Evolutionary conservation across 1,140 invertebrate genomes (phyloP), one percentile per base, ranked within the genome.

Genomic region (Lucilia cuprina): DNA sequence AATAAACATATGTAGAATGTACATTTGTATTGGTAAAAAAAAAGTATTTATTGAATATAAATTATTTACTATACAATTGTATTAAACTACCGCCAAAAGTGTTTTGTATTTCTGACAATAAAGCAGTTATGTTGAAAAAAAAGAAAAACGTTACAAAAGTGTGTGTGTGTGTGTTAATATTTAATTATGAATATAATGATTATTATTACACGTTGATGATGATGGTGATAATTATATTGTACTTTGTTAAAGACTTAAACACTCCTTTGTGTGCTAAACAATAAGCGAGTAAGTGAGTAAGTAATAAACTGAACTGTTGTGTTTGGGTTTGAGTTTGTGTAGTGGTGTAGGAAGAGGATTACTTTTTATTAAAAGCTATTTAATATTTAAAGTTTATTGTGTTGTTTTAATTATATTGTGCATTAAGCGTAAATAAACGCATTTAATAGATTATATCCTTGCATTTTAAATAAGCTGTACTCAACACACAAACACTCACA

Each of bases 381-480:
- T 70, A 70, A 70, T 70, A 70, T 70, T 70, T 70, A 70, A 70
- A 70, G 65, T 21, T 19, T 70, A 25, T 70, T 70, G n/a, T 21
- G 21, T 70, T 70, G 65, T 70, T 70, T 70, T 70, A 25, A 70
- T 70, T 70, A 70, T 19, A 25, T 70, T 70, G 65, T 70, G 65
- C 65, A 70, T 70, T 70, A 70, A 70, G 65, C 65, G 65, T 19
- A 70, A 70, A 70, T 70, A 70, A 70, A 21, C 21, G 65, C 65
- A 21, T 70, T 70, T 70, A 70, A 70, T 70, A 70, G 7, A 70
- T 70, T 70, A 30, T 30, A 70, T 70, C 65, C 65, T 70, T 19
- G 65, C 65, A 70, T 70, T 25, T 70, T 25, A 70, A 70, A 70
- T 21, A 70, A 55, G 50, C 50, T 55, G 17, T 55, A 55, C 17